Evolutionary conservation across 2,888 invertebrate genomes (phyloP).

Genomic region (Nymphalis urticae): DNA sequence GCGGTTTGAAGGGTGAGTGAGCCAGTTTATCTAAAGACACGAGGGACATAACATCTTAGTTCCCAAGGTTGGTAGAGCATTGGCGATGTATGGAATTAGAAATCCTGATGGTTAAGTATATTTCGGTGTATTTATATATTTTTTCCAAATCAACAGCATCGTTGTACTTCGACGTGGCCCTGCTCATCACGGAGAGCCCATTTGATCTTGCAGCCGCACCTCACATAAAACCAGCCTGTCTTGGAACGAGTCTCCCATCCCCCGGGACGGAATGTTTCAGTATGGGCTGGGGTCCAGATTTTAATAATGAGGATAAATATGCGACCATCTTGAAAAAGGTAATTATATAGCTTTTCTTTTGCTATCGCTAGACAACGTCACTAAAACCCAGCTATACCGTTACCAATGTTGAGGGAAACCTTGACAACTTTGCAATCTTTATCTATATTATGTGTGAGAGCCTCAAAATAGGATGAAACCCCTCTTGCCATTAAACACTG

Average conservation of each 20-base stretch:
- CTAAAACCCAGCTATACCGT: background rate
- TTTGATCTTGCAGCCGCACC: conserved; percentile 29
- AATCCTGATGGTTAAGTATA: too few relatives aligned
- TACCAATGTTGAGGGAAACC: background rate
- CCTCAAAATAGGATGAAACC: too few relatives aligned
- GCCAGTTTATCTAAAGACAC: too few relatives aligned
- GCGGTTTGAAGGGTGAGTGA: too few relatives aligned
- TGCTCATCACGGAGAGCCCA: conserved; percentile 32
- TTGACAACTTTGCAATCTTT: too few relatives aligned
- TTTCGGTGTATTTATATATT: too few relatives aligned
- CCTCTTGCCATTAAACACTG: too few relatives aligned
- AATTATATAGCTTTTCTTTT: background rate
- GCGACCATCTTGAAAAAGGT: conserved; percentile 71
- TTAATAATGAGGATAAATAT: background rate
- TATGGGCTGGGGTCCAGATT: conserved; percentile 42
- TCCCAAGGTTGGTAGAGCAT: too few relatives aligned
- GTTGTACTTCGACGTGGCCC: conserved; percentile 31
- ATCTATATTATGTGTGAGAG: too few relatives aligned
- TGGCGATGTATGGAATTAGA: too few relatives aligned
- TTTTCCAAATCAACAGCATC: conserved; percentile 29
- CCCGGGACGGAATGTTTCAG: conserved; percentile 34
- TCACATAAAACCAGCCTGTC: conserved; percentile 37
- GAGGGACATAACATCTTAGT: too few relatives aligned
- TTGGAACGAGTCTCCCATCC: conserved; percentile 22
- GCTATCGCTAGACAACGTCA: background rate